These are phyloP conservation scores for Pocillopora grandis DNA, from an alignment of 92 coral and sea anemone genomes.

Conservation along the genomic window DNA sequence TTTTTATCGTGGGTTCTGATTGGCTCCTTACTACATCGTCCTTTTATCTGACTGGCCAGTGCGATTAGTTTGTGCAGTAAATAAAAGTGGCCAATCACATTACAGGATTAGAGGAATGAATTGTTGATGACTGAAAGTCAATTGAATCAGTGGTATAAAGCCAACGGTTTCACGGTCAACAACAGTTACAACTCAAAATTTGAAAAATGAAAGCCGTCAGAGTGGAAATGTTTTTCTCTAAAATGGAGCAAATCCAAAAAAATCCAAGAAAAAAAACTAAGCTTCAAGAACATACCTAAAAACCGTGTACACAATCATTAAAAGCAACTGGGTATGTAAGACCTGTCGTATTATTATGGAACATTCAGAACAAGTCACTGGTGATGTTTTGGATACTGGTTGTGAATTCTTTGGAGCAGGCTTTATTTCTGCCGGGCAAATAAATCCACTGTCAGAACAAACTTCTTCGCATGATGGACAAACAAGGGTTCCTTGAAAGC, in stretches of 20 bases:
- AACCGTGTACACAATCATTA: neutral
- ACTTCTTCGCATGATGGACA: constrained; percentile 86
- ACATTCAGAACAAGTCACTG: constrained; percentile 41
- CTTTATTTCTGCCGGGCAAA: constrained; percentile 66
- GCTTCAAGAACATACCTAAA: neutral
- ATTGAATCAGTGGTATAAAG: too few relatives aligned
- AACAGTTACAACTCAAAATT: too few relatives aligned
- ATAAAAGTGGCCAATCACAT: neutral
- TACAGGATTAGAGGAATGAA: neutral
- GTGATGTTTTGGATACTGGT: constrained; percentile 45
- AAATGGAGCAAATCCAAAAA: too few relatives aligned
- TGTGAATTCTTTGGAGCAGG: constrained; percentile 60
- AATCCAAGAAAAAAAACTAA: neutral
- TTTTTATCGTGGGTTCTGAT: too few relatives aligned
- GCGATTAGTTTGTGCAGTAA: too few relatives aligned
- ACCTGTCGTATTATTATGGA: neutral
- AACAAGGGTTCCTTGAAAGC: constrained; percentile 69
- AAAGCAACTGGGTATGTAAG: neutral
- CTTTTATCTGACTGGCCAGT: too few relatives aligned
- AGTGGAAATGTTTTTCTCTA: too few relatives aligned
- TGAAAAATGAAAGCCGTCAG: too few relatives aligned
- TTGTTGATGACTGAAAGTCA: too few relatives aligned
- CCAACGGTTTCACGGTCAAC: too few relatives aligned
- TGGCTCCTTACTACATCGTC: too few relatives aligned
- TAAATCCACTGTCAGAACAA: constrained; percentile 46